phyloP scores from a whole-genome alignment of 1,140 invertebrate species.

The Conus ventricosus region DNA sequence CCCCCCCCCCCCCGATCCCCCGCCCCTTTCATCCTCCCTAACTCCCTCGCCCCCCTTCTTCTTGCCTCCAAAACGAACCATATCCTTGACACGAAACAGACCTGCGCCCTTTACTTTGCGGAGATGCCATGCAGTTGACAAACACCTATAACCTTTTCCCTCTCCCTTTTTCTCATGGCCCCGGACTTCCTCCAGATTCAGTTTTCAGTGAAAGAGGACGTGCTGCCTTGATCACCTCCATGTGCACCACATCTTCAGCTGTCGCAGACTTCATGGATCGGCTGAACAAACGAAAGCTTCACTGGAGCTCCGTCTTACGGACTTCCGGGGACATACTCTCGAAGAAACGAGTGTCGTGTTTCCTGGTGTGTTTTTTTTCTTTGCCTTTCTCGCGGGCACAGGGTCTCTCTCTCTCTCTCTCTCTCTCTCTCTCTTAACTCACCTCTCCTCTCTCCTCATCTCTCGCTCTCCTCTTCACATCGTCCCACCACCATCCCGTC shows the following conservation, averaged over 20 bases:
- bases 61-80: too few species aligned
- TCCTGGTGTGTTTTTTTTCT: background rate
- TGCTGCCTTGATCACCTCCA: background rate
- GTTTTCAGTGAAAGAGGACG: background rate
- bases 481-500: background rate
- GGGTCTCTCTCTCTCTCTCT: background rate
- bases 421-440: constrained; percentile 6
- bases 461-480: background rate
- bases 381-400: background rate
- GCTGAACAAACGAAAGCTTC: background rate
- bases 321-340: background rate
- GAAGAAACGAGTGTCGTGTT: background rate
- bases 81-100: too few species aligned
- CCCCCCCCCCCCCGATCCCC: too few species aligned
- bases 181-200: too few species aligned
- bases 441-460: constrained; percentile 6
- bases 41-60: too few species aligned
- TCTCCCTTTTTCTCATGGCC: too few species aligned
- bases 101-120: too few species aligned
- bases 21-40: too few species aligned
- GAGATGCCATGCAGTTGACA: too few species aligned
- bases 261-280: background rate
- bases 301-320: background rate
- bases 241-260: background rate
- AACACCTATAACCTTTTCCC: too few species aligned